Conservation (phyloP, 2,113 vertebrate species). For the Theropithecus gelada region DNA sequence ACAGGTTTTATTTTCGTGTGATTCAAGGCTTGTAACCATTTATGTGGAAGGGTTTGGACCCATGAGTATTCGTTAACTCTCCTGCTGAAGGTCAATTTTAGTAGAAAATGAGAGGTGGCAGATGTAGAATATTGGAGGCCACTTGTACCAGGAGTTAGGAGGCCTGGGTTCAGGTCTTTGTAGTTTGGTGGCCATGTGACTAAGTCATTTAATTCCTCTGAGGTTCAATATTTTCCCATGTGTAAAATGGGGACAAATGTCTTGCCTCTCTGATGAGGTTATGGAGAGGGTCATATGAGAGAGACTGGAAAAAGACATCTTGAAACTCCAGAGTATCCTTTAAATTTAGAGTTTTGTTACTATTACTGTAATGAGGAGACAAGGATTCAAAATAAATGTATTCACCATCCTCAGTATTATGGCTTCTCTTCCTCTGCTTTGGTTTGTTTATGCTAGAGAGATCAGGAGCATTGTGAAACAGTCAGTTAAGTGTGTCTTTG, state of each 20-base stretch:
- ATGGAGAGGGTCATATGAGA: neutral
- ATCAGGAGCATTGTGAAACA: neutral
- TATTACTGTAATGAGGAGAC: neutral
- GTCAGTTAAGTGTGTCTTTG: slow-evolving; percentile 11
- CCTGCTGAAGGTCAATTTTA: neutral
- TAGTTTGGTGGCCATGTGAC: neutral
- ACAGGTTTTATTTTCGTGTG: neutral
- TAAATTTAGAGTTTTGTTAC: neutral
- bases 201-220: neutral
- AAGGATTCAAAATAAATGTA: neutral
- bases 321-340: neutral
- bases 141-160: neutral
- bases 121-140: neutral
- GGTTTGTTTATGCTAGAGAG: neutral
- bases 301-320: neutral
- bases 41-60: neutral
- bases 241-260: neutral
- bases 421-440: neutral
- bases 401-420: neutral
- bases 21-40: neutral
- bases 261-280: neutral
- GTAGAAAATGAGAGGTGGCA: neutral
- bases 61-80: neutral
- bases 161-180: neutral
- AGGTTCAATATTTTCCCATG: neutral